Base-by-base conservation (phyloP, 2,888 invertebrate species). In the Scotopteryx bipunctaria region DNA sequence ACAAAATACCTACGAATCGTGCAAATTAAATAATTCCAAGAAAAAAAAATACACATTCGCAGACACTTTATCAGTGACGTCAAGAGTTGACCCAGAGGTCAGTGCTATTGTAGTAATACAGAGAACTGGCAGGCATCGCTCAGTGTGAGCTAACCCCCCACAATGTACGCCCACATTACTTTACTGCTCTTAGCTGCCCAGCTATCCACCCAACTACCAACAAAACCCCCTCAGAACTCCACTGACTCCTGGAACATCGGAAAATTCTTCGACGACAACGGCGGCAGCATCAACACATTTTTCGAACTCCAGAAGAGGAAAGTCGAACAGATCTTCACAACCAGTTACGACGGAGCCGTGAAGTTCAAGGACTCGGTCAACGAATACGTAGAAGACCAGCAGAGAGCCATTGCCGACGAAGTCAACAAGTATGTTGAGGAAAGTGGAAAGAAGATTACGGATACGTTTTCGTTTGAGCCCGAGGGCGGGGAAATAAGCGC, bases 351-450 rank as follows among this genome's bases (percentile, higher is more conserved):
- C 3, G 55, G 47, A 5, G 63, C 59, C 0, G 53, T 74, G 0
- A 72, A 71, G 21, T 67, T 81, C 61, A 78, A 74, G 36, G 70
- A 74, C 14, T 64, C 78, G 0, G 71, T 87, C 1, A 75, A 78
- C 13, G 71, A 52, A 13, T 86, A 80, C 60, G 65, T 85, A 2
- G 81, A 79, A 49, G 66, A 71, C 16, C 78, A 84, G 45, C 77
- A 83, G 25, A 71, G 67, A 51, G 72, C 74, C 25, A 69, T 88
- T 11, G 66, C 67, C 3, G 46, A 70, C 0, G 81, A 82, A 43
- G 64, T 85, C 1, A 78, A 74, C 45, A 76, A 49, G 21, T 86
- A 83, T 51, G 66, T 83, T 0, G 72, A 79, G 35, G 72, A 76
- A 29, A 79, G 56, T 25, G 78, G 80, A 8, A 67, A 68, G 23